A percentile compares a stretch with the other conserved stretches of the same genome.
Conservation (phyloP, 2,797 vertebrate genomes). For the Tokudaia muenninki region DNA sequence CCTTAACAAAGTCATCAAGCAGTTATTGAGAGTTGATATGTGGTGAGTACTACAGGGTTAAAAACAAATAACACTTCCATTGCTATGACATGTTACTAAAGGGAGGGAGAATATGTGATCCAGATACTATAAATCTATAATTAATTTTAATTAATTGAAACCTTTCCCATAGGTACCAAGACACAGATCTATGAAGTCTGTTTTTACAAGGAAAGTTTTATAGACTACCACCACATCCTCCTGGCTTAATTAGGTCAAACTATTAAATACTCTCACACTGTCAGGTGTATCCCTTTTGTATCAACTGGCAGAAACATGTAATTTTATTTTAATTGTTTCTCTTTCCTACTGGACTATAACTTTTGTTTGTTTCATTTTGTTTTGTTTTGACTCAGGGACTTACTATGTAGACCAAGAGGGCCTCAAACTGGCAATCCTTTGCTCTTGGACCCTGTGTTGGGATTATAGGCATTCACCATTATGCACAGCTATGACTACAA, state of each 20-base stretch:
- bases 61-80: background rate
- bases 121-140: background rate
- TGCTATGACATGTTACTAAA: background rate
- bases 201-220: background rate
- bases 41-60: background rate
- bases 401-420: background rate
- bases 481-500: background rate
- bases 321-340: conserved; percentile 7
- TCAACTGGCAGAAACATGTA: background rate
- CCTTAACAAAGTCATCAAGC: background rate
- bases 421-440: background rate
- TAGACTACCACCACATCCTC: background rate
- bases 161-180: background rate
- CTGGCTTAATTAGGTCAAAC: background rate
- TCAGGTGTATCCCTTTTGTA: background rate
- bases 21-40: background rate
- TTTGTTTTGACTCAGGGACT: background rate
- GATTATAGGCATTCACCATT: background rate
- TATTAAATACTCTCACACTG: background rate
- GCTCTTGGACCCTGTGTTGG: background rate
- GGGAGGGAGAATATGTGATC: background rate
- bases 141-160: conserved; percentile 29
- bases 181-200: background rate
- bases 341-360: background rate
- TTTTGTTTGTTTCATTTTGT: background rate